phyloP scores from a whole-genome alignment of 1,140 invertebrate genomes.

The Eumeta japonica region DNA sequence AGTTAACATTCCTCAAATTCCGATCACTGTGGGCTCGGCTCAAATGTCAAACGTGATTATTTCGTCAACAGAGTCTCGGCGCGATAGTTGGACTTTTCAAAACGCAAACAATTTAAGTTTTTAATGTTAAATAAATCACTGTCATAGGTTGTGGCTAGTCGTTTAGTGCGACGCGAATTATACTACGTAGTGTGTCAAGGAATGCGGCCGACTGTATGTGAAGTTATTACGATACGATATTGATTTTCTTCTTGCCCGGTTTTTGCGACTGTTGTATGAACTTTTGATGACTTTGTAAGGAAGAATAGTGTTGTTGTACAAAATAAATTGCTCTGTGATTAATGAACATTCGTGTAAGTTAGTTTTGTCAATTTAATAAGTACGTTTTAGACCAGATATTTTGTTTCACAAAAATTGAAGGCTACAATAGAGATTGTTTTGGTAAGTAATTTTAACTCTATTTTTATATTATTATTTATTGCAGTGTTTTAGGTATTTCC shows the following conservation, averaged over 20 bases:
- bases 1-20: conserved; percentile 57
- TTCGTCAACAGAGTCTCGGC: conserved; percentile 57
- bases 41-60: conserved; percentile 60
- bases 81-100: conserved; percentile 54
- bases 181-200: conserved; percentile 25
- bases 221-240: conserved; percentile 40
- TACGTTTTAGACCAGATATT: too few species aligned
- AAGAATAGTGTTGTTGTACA: too few species aligned
- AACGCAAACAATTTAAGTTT: conserved; percentile 44
- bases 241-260: conserved; percentile 51
- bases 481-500: too few species aligned
- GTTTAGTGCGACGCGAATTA: conserved; percentile 21
- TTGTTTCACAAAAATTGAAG: too few species aligned
- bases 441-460: too few species aligned
- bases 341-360: too few species aligned
- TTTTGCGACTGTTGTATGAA: conserved; percentile 41
- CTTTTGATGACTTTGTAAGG: too few species aligned
- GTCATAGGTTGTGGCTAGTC: too few species aligned
- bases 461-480: too few species aligned
- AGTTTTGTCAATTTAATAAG: too few species aligned
- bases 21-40: conserved; percentile 54
- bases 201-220: conserved; percentile 20
- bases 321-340: too few species aligned
- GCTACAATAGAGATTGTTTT: too few species aligned
- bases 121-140: background rate